These are phyloP conservation scores for Ophioderma brevispina DNA, from an alignment of 35 echinoderm and acorn worm genomes.

Conservation along the genomic window DNA sequence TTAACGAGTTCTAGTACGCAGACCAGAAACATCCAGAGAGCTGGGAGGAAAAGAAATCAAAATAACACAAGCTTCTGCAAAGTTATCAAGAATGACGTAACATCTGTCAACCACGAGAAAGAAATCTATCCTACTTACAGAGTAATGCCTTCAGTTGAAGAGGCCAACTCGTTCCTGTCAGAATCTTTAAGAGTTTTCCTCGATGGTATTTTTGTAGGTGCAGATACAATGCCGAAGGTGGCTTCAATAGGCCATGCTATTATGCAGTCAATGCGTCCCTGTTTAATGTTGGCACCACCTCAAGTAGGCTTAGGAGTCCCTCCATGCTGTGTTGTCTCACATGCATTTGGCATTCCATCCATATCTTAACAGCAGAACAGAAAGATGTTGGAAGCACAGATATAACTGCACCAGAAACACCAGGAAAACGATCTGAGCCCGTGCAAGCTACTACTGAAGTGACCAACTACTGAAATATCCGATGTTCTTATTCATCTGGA, in stretches of 20 bases:
- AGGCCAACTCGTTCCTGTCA: constrained; percentile 19
- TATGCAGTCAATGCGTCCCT: too few species aligned
- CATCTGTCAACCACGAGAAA: background rate
- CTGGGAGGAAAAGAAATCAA: constrained; percentile 37
- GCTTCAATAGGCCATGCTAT: constrained; percentile 71
- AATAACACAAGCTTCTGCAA: constrained; percentile 43
- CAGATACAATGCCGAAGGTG: constrained; percentile 25
- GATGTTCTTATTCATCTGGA: too few species aligned
- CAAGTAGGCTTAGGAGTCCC: constrained; percentile 55
- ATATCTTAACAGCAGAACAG: too few species aligned
- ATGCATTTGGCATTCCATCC: too few species aligned
- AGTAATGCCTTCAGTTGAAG: constrained; percentile 43
- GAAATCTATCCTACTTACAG: background rate
- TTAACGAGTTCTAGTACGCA: constrained; percentile 49
- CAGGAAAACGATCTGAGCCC: too few species aligned
- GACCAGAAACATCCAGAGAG: background rate
- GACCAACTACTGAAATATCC: too few species aligned
- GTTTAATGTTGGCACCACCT: constrained; percentile 39
- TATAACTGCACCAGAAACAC: too few species aligned
- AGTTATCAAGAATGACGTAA: constrained; percentile 52
- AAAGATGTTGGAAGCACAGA: too few species aligned
- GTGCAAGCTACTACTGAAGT: too few species aligned
- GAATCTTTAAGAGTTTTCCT: constrained; percentile 14
- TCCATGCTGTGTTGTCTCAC: too few species aligned
- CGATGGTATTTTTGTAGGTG: constrained; percentile 29